Base-by-base conservation (phyloP, 2,113 vertebrate genomes). In the Pyrgilauda ruficollis region DNA sequence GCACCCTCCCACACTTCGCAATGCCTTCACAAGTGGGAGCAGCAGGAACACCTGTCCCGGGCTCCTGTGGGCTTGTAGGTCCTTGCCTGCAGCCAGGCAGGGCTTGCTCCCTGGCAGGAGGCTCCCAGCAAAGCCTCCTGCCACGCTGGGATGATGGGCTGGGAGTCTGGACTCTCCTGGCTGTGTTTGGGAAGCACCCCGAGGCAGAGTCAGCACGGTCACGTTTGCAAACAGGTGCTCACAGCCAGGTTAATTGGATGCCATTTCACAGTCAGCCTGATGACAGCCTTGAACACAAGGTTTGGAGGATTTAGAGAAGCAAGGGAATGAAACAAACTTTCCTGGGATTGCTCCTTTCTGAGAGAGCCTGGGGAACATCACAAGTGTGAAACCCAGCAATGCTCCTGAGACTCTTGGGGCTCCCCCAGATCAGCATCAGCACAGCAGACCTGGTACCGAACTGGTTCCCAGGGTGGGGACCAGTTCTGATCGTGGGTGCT, bases 41-140 rank as follows among this genome's bases (percentile, higher is more conserved):
- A 69, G 72, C 66, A 59, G 52, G 78, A 92, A 68, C 92, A 92
- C 93, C 94, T 96, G 91, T 83, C 93, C 74, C 0, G 7, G n/a
- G 13, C 79, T 90, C 79, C 91, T 23, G 39, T n/a, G 70, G 84
- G 55, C 92, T 81, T 79, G 63, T 5, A 43, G 52, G 56, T 52
- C 94, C 91, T 58, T 80, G 83, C 46, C 80, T 39, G 0, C 37
- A 92, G 18, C 4, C 78, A 62, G 74, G 86, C 63, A 81, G 83
- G 64, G 52, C 82, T 72, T 35, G 4, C 66, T 69, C 44, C 37
- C 47, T 58, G 95, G 93, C 70, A 86, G 59, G 56, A 61, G 11
- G 11, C 79, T 90, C 89, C 87, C 94, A 73, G 83, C 43, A 85
- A 83, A 94, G 80, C 81, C 53, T 84, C 27, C 59, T 53, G 76